These are phyloP conservation scores for Amblyjoppa proteus DNA, from an alignment of 2,888 invertebrate species.

Conservation along the genomic window DNA sequence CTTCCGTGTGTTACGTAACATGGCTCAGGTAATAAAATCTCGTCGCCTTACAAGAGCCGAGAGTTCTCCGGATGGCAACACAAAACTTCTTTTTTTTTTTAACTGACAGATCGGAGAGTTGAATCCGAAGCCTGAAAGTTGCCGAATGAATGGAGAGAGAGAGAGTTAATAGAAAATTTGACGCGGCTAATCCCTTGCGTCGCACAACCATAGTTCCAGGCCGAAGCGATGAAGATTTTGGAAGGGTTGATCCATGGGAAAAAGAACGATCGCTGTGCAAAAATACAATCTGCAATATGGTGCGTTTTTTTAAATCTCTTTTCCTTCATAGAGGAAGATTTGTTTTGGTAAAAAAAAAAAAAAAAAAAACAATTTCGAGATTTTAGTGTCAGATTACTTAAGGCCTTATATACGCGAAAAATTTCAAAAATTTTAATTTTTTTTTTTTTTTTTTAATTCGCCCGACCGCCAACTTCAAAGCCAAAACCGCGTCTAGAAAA, in stretches of 20 bases:
- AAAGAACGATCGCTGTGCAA: constrained; percentile 59
- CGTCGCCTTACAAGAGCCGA: neutral
- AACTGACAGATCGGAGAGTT: neutral
- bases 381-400: no score
- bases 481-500: no score
- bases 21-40: constrained; percentile 43
- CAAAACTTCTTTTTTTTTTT: constrained; percentile 15
- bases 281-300: neutral
- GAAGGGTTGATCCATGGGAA: constrained; percentile 49
- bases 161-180: constrained; percentile 41
- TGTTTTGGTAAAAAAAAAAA: no score
- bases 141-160: constrained; percentile 10
- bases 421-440: no score
- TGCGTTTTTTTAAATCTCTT: neutral
- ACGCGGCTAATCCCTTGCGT: constrained; percentile 1
- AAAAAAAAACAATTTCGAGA: no score
- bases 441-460: no score
- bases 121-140: constrained; percentile 10
- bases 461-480: no score
- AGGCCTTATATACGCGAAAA: no score
- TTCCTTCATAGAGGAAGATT: no score
- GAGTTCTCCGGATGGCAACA: neutral
- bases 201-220: neutral
- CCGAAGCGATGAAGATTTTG: constrained; percentile 7
- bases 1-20: constrained; percentile 51